phyloP scores from a whole-genome alignment of 2,797 vertebrate genomes.

The Bryconaethiops microstoma region DNA sequence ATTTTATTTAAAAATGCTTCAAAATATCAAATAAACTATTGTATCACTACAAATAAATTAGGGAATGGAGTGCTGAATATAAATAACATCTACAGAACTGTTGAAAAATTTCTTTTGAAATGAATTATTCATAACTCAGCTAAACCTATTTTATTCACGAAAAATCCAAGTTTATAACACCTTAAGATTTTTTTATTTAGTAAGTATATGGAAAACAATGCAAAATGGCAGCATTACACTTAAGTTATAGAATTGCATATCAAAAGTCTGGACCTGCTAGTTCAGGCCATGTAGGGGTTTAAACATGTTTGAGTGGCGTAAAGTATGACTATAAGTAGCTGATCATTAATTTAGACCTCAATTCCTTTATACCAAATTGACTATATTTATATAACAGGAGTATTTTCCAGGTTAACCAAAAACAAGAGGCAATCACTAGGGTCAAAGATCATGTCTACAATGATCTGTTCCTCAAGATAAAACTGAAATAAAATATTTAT shows the following conservation, averaged over 20 bases:
- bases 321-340: no score
- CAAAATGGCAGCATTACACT: neutral
- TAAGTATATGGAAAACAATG: neutral
- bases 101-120: neutral
- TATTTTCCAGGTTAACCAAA: neutral
- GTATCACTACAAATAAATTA: neutral
- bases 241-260: no score
- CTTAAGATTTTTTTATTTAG: neutral
- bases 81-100: neutral
- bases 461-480: no score
- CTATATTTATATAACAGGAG: neutral
- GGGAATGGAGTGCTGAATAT: neutral
- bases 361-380: neutral
- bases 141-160: neutral
- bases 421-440: neutral
- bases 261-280: no score
- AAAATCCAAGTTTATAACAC: no score
- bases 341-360: neutral
- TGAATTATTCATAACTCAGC: neutral
- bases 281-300: no score
- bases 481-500: no score
- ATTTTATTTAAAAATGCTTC: neutral
- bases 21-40: no score
- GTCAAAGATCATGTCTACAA: no score
- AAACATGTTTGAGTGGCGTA: no score